A percentile compares a stretch with the other conserved stretches of the same genome.
phyloP scores from a whole-genome alignment of 2,888 invertebrate genomes.

The Thymelicus acteon region DNA sequence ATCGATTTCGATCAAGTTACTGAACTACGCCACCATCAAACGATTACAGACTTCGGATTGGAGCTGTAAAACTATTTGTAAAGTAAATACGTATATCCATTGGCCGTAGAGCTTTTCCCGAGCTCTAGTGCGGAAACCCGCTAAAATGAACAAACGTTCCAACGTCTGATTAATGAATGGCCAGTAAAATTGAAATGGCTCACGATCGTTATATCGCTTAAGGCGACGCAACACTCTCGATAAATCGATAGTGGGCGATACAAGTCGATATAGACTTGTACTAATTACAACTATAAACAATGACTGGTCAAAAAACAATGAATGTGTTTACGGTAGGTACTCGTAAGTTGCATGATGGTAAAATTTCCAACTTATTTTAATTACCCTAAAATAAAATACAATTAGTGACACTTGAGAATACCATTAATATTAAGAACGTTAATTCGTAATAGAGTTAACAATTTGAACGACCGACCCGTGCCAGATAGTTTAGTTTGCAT shows the following conservation, averaged over 20 bases:
- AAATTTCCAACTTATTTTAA: not conserved
- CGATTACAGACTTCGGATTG: conserved; percentile 10
- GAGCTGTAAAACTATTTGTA: conserved; percentile 18
- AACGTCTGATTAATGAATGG: conserved; percentile 63
- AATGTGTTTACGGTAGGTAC: not conserved
- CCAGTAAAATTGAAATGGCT: conserved; percentile 66
- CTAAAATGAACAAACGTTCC: conserved; percentile 40
- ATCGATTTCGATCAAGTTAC: conserved; percentile 4
- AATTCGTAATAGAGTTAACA: no score
- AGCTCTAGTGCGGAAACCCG: conserved; percentile 49
- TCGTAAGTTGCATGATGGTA: not conserved
- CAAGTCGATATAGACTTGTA: not conserved
- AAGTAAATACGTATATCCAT: conserved; percentile 17
- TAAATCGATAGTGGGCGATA: not conserved
- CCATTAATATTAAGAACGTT: no score
- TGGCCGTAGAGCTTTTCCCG: conserved; percentile 42
- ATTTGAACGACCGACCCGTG: no score
- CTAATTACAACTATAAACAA: not conserved
- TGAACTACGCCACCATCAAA: conserved; percentile 16
- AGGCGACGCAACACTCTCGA: conserved; percentile 33
- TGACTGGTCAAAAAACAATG: not conserved
- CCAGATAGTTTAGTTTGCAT: no score
- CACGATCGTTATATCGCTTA: conserved; percentile 40
- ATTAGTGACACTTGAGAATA: not conserved
- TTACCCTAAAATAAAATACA: not conserved